Evolutionary conservation across 1,140 invertebrate genomes (phyloP).

Genomic region (Coptotermes formosanus): DNA sequence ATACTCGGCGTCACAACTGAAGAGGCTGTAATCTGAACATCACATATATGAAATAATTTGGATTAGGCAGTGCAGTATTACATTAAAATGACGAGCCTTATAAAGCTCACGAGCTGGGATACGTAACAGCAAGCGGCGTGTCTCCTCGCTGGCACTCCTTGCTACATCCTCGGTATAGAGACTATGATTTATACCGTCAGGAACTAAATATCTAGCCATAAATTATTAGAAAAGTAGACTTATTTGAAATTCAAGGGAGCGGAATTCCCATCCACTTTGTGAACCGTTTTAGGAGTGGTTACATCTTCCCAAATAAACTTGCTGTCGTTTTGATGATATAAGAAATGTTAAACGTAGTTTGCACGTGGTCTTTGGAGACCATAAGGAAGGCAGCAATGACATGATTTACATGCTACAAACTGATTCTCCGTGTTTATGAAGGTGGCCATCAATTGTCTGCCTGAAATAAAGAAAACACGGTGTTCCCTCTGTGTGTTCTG

Average conservation of each 20-base stretch:
- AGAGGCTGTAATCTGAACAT: no score
- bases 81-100: not conserved
- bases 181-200: not conserved
- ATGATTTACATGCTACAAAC: not conserved
- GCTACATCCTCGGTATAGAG: not conserved
- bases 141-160: not conserved
- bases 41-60: no score
- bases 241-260: not conserved
- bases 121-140: not conserved
- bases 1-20: no score
- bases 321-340: not conserved
- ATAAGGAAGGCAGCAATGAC: no score
- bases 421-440: not conserved
- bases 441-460: not conserved
- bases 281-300: not conserved
- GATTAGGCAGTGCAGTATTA: not conserved
- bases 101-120: not conserved
- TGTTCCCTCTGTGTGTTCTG: not conserved
- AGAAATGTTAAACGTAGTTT: not conserved
- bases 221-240: not conserved
- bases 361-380: not conserved
- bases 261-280: not conserved
- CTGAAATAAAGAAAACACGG: not conserved
- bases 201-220: conserved; percentile 19
- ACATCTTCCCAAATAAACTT: not conserved